Conservation (phyloP, 92 coral and sea anemone genomes). For the Parazoanthus swiftii region DNA sequence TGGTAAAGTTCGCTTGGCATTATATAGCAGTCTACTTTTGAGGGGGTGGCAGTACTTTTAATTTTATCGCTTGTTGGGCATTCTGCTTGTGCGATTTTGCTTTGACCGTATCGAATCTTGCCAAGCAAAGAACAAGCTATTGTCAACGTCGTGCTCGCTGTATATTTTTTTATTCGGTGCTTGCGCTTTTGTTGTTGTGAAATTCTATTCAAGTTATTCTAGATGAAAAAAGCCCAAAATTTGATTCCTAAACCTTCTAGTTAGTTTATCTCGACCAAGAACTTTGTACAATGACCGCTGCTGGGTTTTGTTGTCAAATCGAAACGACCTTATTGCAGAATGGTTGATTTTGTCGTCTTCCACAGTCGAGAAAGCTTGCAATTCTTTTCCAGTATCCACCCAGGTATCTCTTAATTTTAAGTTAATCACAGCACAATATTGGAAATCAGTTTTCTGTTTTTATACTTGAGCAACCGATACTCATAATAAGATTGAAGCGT, state of each 20-base stretch:
- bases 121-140: slow-evolving; percentile 6
- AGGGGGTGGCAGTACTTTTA: background rate
- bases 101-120: background rate
- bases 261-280: background rate
- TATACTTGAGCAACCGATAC: slow-evolving; percentile 26
- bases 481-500: background rate
- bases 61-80: background rate
- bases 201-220: background rate
- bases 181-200: background rate
- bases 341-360: background rate
- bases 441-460: slow-evolving; percentile 28
- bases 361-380: background rate
- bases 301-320: slow-evolving; percentile 53
- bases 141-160: slow-evolving; percentile 1
- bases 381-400: background rate
- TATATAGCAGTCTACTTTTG: background rate
- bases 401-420: slow-evolving; percentile 8
- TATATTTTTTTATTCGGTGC: background rate
- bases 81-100: background rate
- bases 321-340: slow-evolving; percentile 47
- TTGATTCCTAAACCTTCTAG: background rate
- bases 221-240: background rate
- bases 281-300: background rate
- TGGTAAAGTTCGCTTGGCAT: slow-evolving; percentile 18
- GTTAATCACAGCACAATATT: slow-evolving; percentile 33